Conservation (phyloP, 2,797 vertebrate genomes). For the Lepus townsendii region DNA sequence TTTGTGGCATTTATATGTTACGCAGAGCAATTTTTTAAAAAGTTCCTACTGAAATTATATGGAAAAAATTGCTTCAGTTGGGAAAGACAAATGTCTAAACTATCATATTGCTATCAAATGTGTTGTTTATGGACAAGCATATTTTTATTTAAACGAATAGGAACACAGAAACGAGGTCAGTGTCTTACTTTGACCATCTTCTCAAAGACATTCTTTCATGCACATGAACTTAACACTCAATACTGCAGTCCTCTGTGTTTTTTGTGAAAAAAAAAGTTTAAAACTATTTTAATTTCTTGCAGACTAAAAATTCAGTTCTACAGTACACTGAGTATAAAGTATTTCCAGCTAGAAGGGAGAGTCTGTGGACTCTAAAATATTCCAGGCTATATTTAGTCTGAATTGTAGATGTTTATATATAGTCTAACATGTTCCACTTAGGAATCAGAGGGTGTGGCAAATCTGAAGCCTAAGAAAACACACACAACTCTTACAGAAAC, state of each 20-base stretch:
- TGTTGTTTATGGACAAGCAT: conserved; percentile 21
- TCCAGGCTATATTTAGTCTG: conserved; percentile 68
- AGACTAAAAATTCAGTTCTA: conserved; percentile 22
- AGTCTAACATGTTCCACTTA: conserved; percentile 45
- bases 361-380: conserved; percentile 37
- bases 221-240: conserved; percentile 15
- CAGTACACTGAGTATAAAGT: background rate
- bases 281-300: conserved; percentile 18
- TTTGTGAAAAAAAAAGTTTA: conserved; percentile 56
- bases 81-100: conserved; percentile 29
- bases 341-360: conserved; percentile 36
- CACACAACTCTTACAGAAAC: conserved; percentile 53
- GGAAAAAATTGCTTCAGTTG: conserved; percentile 40
- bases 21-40: background rate
- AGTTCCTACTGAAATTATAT: conserved; percentile 31
- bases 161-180: conserved; percentile 4
- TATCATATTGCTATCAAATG: background rate
- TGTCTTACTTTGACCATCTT: conserved; percentile 29
- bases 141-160: conserved; percentile 45
- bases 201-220: conserved; percentile 25
- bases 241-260: conserved; percentile 1
- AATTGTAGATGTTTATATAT: conserved; percentile 68
- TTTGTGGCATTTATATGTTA: background rate
- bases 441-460: conserved; percentile 54
- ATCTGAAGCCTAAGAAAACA: conserved; percentile 42